Evolutionary conservation across 1,140 invertebrate genomes (phyloP).

Genomic region (Tetragonula clypearis): DNA sequence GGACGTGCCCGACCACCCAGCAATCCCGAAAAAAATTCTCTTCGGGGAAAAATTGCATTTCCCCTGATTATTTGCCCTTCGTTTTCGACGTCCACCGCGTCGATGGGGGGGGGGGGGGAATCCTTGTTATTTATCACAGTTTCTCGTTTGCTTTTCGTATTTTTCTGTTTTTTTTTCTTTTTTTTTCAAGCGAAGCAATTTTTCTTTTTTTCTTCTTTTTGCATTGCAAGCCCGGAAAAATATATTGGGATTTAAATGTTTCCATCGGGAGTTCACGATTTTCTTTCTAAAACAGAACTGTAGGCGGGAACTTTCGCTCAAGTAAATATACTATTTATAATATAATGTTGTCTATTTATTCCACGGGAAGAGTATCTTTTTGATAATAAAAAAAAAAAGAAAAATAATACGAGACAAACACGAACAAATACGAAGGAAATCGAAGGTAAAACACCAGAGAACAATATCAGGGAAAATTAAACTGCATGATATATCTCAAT

Average conservation of each 20-base stretch:
- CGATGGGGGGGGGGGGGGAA: neutral
- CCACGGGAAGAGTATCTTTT: too few relatives aligned
- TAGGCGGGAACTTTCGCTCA: too few relatives aligned
- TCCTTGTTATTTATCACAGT: neutral
- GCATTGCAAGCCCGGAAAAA: neutral
- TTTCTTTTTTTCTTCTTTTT: neutral
- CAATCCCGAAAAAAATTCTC: slow-evolving; percentile 28
- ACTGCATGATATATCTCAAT: too few relatives aligned
- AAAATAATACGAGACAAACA: too few relatives aligned
- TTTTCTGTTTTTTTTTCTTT: neutral
- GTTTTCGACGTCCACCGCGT: neutral
- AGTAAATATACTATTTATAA: too few relatives aligned
- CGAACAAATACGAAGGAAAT: too few relatives aligned
- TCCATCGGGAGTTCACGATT: too few relatives aligned
- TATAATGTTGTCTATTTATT: too few relatives aligned
- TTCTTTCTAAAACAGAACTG: too few relatives aligned
- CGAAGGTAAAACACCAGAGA: too few relatives aligned
- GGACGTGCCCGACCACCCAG: slow-evolving; percentile 61
- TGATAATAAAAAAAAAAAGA: too few relatives aligned
- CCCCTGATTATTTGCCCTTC: neutral
- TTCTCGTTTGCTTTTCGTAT: neutral
- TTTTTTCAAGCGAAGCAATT: neutral
- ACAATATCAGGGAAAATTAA: too few relatives aligned
- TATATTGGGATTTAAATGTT: neutral
- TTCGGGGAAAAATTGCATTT: slow-evolving; percentile 29